Conservation (phyloP, 1,140 invertebrate genomes). For the Cydia fagiglandana region DNA sequence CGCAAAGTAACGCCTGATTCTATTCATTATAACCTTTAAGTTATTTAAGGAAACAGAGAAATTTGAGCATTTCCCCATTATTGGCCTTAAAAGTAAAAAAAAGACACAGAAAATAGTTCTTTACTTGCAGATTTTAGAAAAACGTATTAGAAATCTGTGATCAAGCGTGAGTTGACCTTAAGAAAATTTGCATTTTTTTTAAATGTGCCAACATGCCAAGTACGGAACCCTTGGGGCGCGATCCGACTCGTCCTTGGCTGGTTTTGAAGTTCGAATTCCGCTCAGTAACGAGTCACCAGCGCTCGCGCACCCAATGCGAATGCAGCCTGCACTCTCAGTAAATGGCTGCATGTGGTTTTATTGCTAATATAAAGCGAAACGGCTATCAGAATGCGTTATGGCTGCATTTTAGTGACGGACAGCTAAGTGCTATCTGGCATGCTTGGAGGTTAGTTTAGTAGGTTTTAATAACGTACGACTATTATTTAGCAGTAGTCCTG, state of each 20-base stretch:
- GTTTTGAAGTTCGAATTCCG: neutral
- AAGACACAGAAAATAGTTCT: no score
- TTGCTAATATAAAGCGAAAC: neutral
- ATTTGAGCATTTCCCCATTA: no score
- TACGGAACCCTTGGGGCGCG: no score
- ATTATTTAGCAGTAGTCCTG: neutral
- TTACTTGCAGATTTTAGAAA: no score
- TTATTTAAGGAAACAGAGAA: no score
- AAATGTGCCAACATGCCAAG: no score
- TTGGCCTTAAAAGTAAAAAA: no score
- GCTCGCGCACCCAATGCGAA: neutral
- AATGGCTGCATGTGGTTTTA: constrained; percentile 18
- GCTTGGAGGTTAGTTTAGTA: neutral
- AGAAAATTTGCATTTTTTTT: no score
- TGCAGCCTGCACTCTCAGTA: neutral
- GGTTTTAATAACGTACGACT: neutral
- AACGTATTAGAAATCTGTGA: no score
- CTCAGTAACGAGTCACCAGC: neutral
- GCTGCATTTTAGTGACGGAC: constrained; percentile 7
- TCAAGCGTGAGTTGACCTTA: no score
- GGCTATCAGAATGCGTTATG: constrained; percentile 3
- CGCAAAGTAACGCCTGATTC: no score
- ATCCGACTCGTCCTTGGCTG: neutral
- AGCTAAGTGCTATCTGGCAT: constrained; percentile 7
- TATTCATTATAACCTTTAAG: no score